These are phyloP conservation scores for Drosophila lacteicornis DNA, from an alignment of 1,140 invertebrate genomes.

Conservation along the genomic window DNA sequence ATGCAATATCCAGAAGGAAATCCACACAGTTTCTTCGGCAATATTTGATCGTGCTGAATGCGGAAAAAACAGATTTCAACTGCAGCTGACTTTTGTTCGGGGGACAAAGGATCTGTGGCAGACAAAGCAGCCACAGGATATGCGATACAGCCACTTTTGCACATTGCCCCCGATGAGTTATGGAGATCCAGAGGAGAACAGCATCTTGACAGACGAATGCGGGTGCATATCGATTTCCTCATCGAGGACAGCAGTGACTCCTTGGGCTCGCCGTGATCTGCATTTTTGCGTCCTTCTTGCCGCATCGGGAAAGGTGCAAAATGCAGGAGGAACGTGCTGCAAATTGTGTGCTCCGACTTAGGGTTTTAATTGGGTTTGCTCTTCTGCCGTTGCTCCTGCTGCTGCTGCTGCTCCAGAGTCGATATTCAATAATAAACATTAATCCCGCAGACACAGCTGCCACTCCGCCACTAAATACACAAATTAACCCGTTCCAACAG, in stretches of 20 bases:
- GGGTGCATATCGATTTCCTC: conserved; percentile 77
- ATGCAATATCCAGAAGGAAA: conserved; percentile 27
- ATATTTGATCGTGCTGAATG: conserved; percentile 77
- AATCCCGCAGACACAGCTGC: conserved; percentile 31
- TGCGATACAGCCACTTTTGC: conserved; percentile 82
- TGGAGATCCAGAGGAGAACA: conserved; percentile 37
- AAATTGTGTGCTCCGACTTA: conserved; percentile 66
- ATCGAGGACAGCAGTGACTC: conserved; percentile 17
- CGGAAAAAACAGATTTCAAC: conserved; percentile 75
- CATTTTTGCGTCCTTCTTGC: conserved; percentile 57
- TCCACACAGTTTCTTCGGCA: conserved; percentile 54
- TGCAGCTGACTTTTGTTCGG: conserved; percentile 65
- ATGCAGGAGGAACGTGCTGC: conserved; percentile 67
- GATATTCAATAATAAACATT: conserved; percentile 60
- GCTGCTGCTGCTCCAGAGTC: conserved; percentile 44
- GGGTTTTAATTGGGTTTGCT: conserved; percentile 74
- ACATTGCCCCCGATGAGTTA: conserved; percentile 78
- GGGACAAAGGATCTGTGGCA: conserved; percentile 60
- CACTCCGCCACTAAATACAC: conserved; percentile 63
- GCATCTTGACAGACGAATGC: conserved; percentile 65
- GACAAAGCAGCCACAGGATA: conserved; percentile 76
- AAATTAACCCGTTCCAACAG: conserved; percentile 82
- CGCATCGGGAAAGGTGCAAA: conserved; percentile 70
- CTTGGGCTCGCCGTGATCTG: conserved; percentile 60
- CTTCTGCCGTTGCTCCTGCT: conserved; percentile 5